Base-by-base conservation (phyloP, 2,113 vertebrate species). In the Eleginops maclovinus region DNA sequence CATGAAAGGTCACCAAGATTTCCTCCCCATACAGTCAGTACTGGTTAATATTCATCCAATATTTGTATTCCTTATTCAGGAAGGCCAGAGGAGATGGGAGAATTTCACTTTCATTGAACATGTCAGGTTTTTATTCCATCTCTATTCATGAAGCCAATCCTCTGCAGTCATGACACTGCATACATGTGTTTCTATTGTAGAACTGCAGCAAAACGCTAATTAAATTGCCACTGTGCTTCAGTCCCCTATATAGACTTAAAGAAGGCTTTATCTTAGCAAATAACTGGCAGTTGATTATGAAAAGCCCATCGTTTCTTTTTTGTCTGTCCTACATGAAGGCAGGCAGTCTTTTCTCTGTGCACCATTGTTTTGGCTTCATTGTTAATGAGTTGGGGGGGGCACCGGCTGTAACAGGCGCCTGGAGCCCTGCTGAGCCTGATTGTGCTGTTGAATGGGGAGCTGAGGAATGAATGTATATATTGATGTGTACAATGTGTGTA, bases 301-400 rank as follows among this genome's bases (percentile, higher is more conserved):
- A 90, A 89, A 85, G 72, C 31, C 64, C 58, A 31, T 51, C 43
- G 31, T 81, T 79, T 43, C 40, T 19, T 44, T 73, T 80, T 51
- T 51, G 46, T 65, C 49, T 10, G 8, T 78, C 66, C 54, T 64
- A 65, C 53, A 21, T 82, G 72, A 90, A 81, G 84, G 22, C 79
- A 66, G 79, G 88, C 89, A 89, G 88, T 85, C 88, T 73, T 88
- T 74, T 83, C 73, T 82, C 79, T 93, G 81, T 10, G 17, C 68
- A 46, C 74, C 54, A 89, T 92, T 92, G 86, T 91, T 91, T 68
- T 17, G 70, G 69, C 73, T 82, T 74, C 47, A 75, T 86, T 88
- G 84, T 89, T 91, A 91, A 92, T 93, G 86, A 90, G 84, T 92
- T 93, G 86, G 87, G 87, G 85, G n/a, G 88, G 91, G 77, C 92